phyloP scores from a whole-genome alignment of 1,140 invertebrate genomes.

The Cotesia chilonis region DNA sequence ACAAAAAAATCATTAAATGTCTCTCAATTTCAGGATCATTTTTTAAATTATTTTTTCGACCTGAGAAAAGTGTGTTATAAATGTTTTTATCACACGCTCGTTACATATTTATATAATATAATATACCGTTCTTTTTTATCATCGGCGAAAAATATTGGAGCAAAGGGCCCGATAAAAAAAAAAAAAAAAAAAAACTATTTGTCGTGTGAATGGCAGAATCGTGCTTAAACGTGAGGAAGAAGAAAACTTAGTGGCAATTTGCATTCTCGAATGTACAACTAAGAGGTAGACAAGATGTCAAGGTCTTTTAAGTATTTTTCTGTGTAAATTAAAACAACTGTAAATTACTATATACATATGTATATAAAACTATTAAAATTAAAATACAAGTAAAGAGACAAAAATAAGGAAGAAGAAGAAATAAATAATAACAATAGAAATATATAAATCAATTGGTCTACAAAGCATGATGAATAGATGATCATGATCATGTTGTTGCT shows the following conservation, averaged over 20 bases:
- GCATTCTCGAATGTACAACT: conserved; percentile 23
- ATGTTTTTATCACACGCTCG: too few species aligned
- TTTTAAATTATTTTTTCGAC: too few species aligned
- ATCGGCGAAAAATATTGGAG: too few species aligned
- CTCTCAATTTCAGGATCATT: too few species aligned
- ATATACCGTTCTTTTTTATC: too few species aligned
- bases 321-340: conserved; percentile 24
- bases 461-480: too few species aligned
- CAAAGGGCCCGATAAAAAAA: neutral
- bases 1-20: too few species aligned
- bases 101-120: too few species aligned
- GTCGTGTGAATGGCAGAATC: conserved; percentile 3
- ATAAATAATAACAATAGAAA: neutral
- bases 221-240: neutral
- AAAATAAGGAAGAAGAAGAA: neutral
- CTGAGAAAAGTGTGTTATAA: too few species aligned
- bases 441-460: too few species aligned
- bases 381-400: neutral
- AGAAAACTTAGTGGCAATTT: conserved; percentile 15
- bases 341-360: conserved; percentile 3
- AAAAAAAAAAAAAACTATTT: neutral
- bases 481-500: neutral
- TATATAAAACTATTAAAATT: conserved; percentile 8
- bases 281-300: conserved; percentile 18
- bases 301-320: conserved; percentile 13